Conservation (phyloP, 2,797 vertebrate genomes). For the Graptemys geographica region DNA sequence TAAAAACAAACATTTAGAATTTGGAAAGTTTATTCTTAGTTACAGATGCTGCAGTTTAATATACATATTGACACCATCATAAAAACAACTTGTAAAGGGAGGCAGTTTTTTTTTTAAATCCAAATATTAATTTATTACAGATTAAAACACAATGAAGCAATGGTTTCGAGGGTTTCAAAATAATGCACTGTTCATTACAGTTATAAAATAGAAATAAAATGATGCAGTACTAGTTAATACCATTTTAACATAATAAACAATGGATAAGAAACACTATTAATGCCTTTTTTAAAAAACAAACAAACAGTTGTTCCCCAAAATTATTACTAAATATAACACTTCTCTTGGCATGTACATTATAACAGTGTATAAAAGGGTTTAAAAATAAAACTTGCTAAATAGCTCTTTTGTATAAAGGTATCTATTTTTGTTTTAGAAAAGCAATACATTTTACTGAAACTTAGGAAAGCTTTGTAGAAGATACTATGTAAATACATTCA, state of each 20-base stretch:
- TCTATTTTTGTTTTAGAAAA: conserved; percentile 1
- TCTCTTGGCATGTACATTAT: conserved; percentile 36
- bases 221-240: conserved; percentile 64
- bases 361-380: conserved; percentile 23
- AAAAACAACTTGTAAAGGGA: conserved; percentile 68
- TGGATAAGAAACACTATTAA: conserved; percentile 68
- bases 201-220: conserved; percentile 72
- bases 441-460: conserved; percentile 33
- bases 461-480: conserved; percentile 26
- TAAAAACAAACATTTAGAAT: conserved; percentile 73
- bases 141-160: conserved; percentile 58
- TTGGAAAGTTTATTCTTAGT: conserved; percentile 48
- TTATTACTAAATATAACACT: conserved; percentile 63
- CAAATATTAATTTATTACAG: conserved; percentile 41
- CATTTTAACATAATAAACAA: conserved; percentile 64
- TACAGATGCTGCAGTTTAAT: conserved; percentile 64
- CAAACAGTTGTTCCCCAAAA: conserved; percentile 64
- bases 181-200: conserved; percentile 50
- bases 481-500: conserved; percentile 61
- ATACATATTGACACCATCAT: conserved; percentile 66
- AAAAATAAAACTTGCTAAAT: conserved; percentile 39
- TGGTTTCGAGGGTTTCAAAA: conserved; percentile 38
- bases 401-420: conserved; percentile 12
- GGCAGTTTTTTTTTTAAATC: conserved; percentile 20
- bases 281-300: conserved; percentile 66